A percentile compares a stretch with the other conserved stretches of the same genome.
Conservation (phyloP, 2,113 vertebrate genomes). For the Rattus rattus region DNA sequence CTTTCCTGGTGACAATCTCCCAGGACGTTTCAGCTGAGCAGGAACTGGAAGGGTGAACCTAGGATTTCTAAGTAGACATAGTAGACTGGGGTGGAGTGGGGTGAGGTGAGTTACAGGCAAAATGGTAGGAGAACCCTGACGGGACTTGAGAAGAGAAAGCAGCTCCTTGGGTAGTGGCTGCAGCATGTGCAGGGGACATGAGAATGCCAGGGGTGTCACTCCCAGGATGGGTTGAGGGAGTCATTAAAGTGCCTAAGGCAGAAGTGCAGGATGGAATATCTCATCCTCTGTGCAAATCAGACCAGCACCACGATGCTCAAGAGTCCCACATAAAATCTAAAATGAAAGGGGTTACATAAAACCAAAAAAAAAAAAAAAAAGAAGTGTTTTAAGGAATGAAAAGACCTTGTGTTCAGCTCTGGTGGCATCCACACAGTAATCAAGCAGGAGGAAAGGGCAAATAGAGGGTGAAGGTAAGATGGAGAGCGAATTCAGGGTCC, state of each 20-base stretch:
- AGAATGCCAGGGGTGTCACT: background rate
- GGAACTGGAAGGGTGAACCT: background rate
- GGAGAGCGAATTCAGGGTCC: background rate
- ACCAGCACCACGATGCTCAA: background rate
- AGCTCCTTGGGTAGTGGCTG: rapidly evolving
- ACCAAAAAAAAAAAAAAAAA: rapidly evolving
- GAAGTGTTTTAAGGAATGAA: background rate
- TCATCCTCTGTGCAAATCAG: background rate
- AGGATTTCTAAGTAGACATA: background rate
- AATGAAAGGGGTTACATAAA: background rate
- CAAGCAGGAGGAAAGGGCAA: background rate
- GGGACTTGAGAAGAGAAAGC: background rate
- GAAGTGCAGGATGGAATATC: background rate
- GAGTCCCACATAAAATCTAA: background rate
- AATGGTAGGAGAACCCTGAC: rapidly evolving
- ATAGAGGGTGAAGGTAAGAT: background rate
- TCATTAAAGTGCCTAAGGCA: background rate
- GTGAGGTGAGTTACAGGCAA: background rate
- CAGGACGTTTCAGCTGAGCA: background rate
- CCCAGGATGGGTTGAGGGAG: background rate
- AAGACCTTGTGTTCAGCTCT: background rate
- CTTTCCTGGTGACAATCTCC: background rate
- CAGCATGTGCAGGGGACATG: rapidly evolving
- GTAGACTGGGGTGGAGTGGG: background rate
- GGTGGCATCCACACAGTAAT: background rate